Conservation (phyloP, 2,113 vertebrate genomes). For the Mungos mungo region DNA sequence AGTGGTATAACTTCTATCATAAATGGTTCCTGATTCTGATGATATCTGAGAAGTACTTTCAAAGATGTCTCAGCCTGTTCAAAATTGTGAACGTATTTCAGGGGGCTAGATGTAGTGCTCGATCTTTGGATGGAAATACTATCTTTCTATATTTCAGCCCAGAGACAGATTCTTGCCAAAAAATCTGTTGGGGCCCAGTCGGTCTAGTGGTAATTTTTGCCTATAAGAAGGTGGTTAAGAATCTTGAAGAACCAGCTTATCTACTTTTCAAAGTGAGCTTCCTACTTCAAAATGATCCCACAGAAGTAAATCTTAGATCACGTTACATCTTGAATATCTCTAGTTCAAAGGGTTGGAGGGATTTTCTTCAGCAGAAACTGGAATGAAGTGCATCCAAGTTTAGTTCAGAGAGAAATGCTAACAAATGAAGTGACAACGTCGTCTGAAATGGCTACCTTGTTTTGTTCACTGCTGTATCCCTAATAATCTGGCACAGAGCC, state of each 20-base stretch:
- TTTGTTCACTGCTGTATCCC: background rate
- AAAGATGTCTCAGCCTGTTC: background rate
- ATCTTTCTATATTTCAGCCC: background rate
- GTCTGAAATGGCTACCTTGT: background rate
- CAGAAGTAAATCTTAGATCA: background rate
- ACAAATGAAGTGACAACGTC: background rate
- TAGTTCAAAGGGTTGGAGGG: background rate
- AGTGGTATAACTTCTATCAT: background rate
- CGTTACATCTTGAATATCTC: background rate
- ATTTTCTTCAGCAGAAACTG: background rate
- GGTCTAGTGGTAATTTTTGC: background rate
- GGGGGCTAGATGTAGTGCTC: background rate
- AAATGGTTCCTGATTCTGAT: conserved; percentile 6
- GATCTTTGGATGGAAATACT: background rate
- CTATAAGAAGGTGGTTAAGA: conserved; percentile 15
- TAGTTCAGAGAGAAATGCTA: background rate
- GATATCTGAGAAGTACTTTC: conserved; percentile 12
- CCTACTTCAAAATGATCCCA: conserved; percentile 26
- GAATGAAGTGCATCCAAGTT: background rate
- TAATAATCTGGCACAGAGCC: background rate
- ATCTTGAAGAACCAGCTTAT: conserved; percentile 55
- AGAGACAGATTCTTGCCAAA: conserved; percentile 35
- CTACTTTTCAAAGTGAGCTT: conserved; percentile 9
- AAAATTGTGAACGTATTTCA: background rate
- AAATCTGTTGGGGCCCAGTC: background rate